These are phyloP conservation scores for Pseudochirops corinnae DNA, from an alignment of 2,797 vertebrate species.

Conservation along the genomic window DNA sequence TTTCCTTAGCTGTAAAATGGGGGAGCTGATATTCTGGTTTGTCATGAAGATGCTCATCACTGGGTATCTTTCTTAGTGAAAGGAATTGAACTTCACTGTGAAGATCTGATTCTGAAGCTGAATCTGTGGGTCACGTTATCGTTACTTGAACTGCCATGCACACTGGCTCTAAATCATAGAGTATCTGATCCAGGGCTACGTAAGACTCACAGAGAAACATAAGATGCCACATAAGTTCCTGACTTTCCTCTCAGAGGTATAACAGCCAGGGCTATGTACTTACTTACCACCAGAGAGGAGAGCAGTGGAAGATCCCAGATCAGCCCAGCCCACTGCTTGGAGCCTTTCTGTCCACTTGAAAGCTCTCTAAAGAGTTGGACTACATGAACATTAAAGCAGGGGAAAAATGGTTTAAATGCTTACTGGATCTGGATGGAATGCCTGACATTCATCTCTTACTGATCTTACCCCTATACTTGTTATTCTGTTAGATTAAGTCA, in stretches of 20 bases:
- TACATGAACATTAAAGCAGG: neutral
- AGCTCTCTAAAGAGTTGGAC: neutral
- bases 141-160: neutral
- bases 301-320: neutral
- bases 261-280: neutral
- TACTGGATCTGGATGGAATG: neutral
- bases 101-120: neutral
- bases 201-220: neutral
- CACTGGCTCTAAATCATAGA: neutral
- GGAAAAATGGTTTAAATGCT: neutral
- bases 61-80: neutral
- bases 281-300: neutral
- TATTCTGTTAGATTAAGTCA: neutral
- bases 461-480: neutral
- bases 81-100: neutral
- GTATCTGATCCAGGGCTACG: neutral
- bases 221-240: neutral
- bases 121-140: neutral
- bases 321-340: neutral
- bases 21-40: neutral
- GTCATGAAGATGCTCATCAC: neutral
- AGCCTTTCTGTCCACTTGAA: neutral
- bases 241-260: neutral
- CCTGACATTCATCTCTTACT: neutral
- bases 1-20: neutral